Base-by-base conservation (phyloP, 2,113 vertebrate species). In the Sylvia atricapilla region DNA sequence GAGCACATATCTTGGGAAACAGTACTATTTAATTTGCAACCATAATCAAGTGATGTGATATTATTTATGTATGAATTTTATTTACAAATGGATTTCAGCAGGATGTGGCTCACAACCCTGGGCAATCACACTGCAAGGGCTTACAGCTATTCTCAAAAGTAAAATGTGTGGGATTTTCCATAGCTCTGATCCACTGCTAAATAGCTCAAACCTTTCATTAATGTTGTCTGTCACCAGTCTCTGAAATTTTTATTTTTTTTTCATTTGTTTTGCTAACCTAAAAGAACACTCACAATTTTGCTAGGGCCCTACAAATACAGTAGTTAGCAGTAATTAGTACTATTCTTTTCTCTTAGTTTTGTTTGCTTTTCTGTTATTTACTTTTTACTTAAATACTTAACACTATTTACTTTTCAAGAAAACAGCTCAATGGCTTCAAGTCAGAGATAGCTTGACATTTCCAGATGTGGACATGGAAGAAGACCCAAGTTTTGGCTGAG, bases 11-110 rank as follows among this genome's bases (percentile, higher is more conserved):
- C 84, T 90, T 86, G 63, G 43, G 60, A 92, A 96, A 81, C 24
- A 87, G 68, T 84, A 78, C 75, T 84, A 63, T 93, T 87, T 90
- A 67, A 90, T 92, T 90, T 92, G 56, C 63, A 95, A 39, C 68
- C 55, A 44, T 81, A 81, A 93, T 78, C 47, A 87, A 93, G 33
- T 47, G 64, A 90, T 77, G 39, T 59, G 68, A 81, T 88, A 93
- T 95, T 90, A 90, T 88, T 95, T 93, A 90, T 39, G 50, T 66
- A 74, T 74, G 46, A 84, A 84, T 88, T 92, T 88, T 93, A 93
- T 94, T 93, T 92, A 92, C 63, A 95, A 92, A 85, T 86, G 55
- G 20, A 74, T 93, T 93, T 90, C 50, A 88, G 46, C 55, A 95
- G 37, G 33, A 59, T 74, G 55, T 74, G 64, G 63, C 68, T 90